Base-by-base conservation (phyloP, 2,888 invertebrate genomes). In the Euclidia mi region DNA sequence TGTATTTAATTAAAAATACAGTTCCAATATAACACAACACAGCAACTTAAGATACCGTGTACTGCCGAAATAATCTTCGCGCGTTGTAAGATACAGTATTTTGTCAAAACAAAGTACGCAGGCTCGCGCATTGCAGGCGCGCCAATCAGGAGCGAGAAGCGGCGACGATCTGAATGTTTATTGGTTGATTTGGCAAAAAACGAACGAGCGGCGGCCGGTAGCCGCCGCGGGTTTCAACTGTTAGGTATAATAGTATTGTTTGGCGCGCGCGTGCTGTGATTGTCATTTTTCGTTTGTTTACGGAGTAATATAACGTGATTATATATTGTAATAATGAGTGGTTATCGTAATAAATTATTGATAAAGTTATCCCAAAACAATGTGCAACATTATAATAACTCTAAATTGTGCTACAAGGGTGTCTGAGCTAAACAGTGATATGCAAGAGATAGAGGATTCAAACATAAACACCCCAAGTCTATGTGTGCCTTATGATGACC, bases 101-200 rank as follows among this genome's bases (percentile, higher is more conserved):
- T 42, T 41, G 41, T 41, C 41, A 41, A 41, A 41, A 41, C 35
- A 41, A 41, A 41, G 25, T 41, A 28, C 15, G 42, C 42, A n/a
- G n/a, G 15, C 15, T 28, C 42, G 42, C 42, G 29, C 29, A 42
- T 42, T 29, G n/a, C n/a, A n/a, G n/a, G n/a, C n/a, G n/a, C n/a
- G n/a, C n/a, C n/a, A n/a, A n/a, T n/a, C n/a, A n/a, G 15, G 14
- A 42, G 29, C 42, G 42, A 29, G 42, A 31, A 29, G 9, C 29
- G 29, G 29, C 42, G 42, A 17, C 42, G 17, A 42, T 42, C 42
- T 42, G 10, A 31, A 15, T 15, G 29, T 29, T 15, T 42, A 42
- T 42, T 42, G 42, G 42, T 42, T n/a, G 15, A 42, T 42, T 42
- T 35, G 29, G 29, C 14, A 11, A 28, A 41, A 14, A 14, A 41